These are phyloP conservation scores for Otocyon megalotis DNA, from an alignment of 2,113 vertebrate genomes.

Conservation along the genomic window DNA sequence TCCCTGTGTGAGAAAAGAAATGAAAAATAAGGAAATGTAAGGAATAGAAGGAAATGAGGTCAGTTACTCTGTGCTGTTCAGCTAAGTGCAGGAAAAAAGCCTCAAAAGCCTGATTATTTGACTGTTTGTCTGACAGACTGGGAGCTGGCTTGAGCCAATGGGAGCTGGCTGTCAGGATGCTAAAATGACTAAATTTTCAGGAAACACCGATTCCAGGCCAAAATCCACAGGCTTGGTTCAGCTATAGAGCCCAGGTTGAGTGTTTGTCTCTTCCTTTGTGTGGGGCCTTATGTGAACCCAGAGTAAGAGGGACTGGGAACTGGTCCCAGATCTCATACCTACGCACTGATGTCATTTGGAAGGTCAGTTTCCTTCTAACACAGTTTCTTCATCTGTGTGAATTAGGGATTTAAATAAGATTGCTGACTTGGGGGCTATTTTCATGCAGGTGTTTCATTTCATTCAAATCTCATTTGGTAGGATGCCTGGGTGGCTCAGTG, in stretches of 20 bases:
- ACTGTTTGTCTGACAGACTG: neutral
- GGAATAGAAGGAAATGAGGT: conserved; percentile 15
- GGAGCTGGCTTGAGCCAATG: neutral
- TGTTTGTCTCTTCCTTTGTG: neutral
- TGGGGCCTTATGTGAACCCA: neutral
- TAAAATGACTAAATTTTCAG: neutral
- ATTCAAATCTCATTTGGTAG: neutral
- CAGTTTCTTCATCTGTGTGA: conserved; percentile 24
- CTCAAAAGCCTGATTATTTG: neutral
- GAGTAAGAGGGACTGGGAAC: neutral
- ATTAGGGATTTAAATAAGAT: neutral
- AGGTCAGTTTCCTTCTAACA: neutral
- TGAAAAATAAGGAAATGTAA: neutral
- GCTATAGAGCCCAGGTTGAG: neutral
- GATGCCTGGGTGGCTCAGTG: no score
- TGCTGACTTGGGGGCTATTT: neutral
- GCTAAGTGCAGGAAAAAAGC: neutral
- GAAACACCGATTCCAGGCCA: neutral
- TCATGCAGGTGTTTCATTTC: neutral
- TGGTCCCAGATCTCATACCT: neutral
- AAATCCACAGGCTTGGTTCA: neutral
- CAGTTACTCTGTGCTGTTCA: neutral
- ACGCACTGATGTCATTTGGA: neutral
- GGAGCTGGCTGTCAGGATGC: neutral
- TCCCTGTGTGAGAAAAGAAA: conserved; percentile 84